phyloP scores from a whole-genome alignment of 2,888 invertebrate species.

The Cryptus armator region DNA sequence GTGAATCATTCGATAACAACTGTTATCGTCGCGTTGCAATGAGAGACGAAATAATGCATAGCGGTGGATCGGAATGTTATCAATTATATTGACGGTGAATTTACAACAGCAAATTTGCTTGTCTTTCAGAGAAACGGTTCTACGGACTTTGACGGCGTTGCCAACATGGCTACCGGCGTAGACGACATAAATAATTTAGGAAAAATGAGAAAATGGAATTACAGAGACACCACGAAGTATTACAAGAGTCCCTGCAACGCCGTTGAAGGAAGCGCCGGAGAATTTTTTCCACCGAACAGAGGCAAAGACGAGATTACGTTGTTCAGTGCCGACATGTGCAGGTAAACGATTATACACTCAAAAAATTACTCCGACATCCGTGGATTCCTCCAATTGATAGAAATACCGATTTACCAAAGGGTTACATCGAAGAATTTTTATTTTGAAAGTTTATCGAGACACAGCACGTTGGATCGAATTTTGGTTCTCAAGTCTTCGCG shows the following conservation, averaged over 20 bases:
- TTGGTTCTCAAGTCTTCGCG: no score
- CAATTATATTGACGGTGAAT: background rate
- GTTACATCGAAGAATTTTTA: no score
- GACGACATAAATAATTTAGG: conserved; percentile 89
- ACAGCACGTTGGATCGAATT: no score
- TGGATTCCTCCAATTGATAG: background rate
- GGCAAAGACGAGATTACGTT: conserved; percentile 88
- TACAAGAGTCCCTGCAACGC: conserved; percentile 87
- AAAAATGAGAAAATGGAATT: conserved; percentile 91
- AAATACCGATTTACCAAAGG: background rate
- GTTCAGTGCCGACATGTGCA: conserved; percentile 92
- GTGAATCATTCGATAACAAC: background rate
- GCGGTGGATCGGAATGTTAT: background rate
- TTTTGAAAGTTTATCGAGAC: no score
- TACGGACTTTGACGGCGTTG: conserved; percentile 90
- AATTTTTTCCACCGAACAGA: conserved; percentile 91
- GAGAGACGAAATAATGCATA: background rate
- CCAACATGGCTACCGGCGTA: conserved; percentile 91
- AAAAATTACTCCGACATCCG: background rate
- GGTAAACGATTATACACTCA: conserved; percentile 82
- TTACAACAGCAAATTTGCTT: conserved; percentile 1
- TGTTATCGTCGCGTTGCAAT: background rate
- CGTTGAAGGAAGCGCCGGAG: conserved; percentile 92
- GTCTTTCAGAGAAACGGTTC: conserved; percentile 91
- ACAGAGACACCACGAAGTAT: conserved; percentile 86